These are phyloP conservation scores for Nasonia oneida DNA, from an alignment of 2,888 invertebrate species.

Conservation along the genomic window DNA sequence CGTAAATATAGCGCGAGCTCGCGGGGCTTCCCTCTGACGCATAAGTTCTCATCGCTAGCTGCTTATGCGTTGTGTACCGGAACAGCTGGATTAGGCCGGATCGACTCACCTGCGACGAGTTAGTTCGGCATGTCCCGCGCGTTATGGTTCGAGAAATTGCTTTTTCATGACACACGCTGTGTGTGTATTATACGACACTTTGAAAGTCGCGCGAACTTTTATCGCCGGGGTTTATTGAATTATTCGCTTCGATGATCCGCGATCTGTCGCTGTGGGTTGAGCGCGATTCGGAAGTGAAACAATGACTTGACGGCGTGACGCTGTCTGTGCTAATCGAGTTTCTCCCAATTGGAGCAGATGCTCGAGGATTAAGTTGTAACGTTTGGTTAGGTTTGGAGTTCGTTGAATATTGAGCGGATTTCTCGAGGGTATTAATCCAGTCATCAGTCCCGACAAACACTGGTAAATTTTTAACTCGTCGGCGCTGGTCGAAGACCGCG, in stretches of 20 bases:
- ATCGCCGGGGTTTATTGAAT: neutral
- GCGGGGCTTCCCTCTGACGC: conserved; percentile 19
- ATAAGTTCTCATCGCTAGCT: neutral
- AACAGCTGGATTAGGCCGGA: neutral
- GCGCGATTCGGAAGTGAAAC: neutral
- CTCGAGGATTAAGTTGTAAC: too few relatives aligned
- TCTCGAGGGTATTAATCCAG: too few relatives aligned
- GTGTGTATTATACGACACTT: neutral
- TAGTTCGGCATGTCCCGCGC: neutral
- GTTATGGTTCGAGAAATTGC: conserved; percentile 9
- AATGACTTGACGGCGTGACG: neutral
- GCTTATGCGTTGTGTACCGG: neutral
- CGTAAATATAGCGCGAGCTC: conserved; percentile 41
- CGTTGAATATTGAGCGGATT: too few relatives aligned
- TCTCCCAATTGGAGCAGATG: neutral
- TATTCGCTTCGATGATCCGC: neutral
- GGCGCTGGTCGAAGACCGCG: too few relatives aligned
- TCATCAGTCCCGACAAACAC: too few relatives aligned
- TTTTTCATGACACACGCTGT: neutral
- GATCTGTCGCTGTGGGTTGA: neutral
- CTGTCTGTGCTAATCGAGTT: neutral
- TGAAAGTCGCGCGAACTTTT: neutral
- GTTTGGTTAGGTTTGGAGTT: too few relatives aligned
- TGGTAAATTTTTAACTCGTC: too few relatives aligned
- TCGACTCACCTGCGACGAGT: neutral